Conservation (phyloP, 2,888 invertebrate genomes). For the Platycnemis pennipes region DNA sequence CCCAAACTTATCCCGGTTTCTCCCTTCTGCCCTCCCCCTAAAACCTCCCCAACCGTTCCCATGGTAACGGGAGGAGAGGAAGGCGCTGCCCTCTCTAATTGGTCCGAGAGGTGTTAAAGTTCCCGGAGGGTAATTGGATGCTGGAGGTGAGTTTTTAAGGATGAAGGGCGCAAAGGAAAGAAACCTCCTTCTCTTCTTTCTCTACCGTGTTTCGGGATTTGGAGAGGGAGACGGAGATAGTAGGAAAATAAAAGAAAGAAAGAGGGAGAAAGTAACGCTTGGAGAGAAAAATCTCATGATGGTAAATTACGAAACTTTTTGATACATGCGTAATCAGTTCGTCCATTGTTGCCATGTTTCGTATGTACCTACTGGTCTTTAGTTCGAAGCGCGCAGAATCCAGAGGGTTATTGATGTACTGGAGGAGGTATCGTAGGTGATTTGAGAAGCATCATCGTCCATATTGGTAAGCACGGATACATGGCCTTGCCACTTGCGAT, state of each 20-base stretch:
- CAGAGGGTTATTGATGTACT: too few relatives aligned
- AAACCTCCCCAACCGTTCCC: neutral
- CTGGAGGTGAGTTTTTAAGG: neutral
- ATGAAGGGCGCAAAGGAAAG: neutral
- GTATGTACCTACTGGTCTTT: too few relatives aligned
- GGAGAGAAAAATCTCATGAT: neutral
- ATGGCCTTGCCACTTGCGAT: too few relatives aligned
- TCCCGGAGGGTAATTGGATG: constrained; percentile 24
- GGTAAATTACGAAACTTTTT: neutral
- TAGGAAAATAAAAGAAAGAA: neutral
- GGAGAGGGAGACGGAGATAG: neutral
- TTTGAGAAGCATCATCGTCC: too few relatives aligned
- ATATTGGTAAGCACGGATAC: too few relatives aligned
- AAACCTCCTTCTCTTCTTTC: neutral
- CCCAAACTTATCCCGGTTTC: too few relatives aligned
- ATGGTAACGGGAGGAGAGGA: neutral
- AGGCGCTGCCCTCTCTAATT: constrained; percentile 24
- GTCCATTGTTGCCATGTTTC: too few relatives aligned
- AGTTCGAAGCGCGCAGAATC: too few relatives aligned
- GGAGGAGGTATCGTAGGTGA: too few relatives aligned
- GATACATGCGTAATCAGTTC: too few relatives aligned
- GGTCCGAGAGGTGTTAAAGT: constrained; percentile 36
- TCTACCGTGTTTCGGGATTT: neutral
- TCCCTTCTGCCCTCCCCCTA: too few relatives aligned
- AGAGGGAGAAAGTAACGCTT: neutral